These are phyloP conservation scores for Dendrophyllia cribrosa DNA, from an alignment of 64 coral and sea anemone species.

Conservation along the genomic window DNA sequence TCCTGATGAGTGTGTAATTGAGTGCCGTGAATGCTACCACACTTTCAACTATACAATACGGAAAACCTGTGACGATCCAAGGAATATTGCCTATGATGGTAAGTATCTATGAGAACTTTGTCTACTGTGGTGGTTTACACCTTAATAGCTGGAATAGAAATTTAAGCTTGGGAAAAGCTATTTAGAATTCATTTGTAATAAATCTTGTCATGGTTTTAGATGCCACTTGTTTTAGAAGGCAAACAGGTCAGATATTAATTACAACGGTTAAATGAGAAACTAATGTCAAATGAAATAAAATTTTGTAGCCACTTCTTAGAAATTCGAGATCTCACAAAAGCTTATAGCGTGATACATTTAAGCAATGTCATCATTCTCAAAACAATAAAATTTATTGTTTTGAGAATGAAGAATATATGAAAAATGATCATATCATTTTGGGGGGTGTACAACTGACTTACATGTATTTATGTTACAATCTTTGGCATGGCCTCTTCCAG, in stretches of 20 bases:
- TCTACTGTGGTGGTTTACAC: background rate
- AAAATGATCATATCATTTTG: background rate
- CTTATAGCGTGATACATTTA: conserved; percentile 1
- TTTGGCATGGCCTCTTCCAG: background rate
- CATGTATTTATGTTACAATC: background rate
- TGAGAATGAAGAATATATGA: conserved; percentile 5
- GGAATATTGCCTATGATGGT: conserved; percentile 63
- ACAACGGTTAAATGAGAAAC: conserved; percentile 3
- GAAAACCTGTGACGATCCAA: conserved; percentile 55
- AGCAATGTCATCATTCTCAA: conserved; percentile 23
- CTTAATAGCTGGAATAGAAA: conserved; percentile 18
- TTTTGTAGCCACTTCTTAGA: background rate
- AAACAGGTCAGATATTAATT: conserved; percentile 18
- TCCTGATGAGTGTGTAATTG: conserved; percentile 25
- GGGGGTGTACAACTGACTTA: conserved; percentile 11
- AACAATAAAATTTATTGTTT: conserved; percentile 19
- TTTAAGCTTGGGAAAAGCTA: conserved; percentile 1
- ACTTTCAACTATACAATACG: conserved; percentile 22
- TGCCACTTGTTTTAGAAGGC: conserved; percentile 4
- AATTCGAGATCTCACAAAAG: conserved; percentile 8
- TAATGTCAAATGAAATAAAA: conserved; percentile 12
- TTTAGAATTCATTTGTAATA: conserved; percentile 9
- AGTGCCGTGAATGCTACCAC: conserved; percentile 45
- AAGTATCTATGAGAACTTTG: conserved; percentile 18
- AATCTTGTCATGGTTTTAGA: conserved; percentile 7